Base-by-base conservation (phyloP, 2,797 vertebrate species). In the Danio aesculapii region DNA sequence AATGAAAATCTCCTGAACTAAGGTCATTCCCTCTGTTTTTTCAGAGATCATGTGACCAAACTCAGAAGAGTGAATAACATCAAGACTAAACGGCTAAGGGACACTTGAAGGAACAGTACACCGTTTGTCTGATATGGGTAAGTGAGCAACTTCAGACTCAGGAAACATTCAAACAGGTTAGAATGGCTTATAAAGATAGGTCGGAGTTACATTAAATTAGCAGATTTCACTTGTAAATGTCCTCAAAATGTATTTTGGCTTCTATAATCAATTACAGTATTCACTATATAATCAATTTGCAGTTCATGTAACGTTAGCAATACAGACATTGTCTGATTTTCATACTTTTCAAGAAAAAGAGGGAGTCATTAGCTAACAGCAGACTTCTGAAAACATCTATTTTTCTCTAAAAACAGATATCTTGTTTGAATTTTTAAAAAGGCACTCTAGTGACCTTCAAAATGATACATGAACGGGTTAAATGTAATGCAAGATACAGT, bases 391-490 rank as follows among this genome's bases (percentile, higher is more conserved):
- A 41, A 50, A 71, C 50, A 49, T 58, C 66, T 61, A 17, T 67
- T 62, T 75, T 79, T 39, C 41, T 76, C 21, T 59, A 43, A 79
- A 63, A 75, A 66, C 44, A 59, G 64, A 72, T 64, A 70, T 68
- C 43, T 44, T 68, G 72, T 74, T 81, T 81, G 61, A 85, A 79
- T 87, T 79, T 74, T 67, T 77, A 75, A 79, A 91, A 92, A 94
- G 92, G 93, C 92, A 92, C 92, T 86, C 73, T 84, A 86, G 81
- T 88, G 81, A 91, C 91, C 86, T 90, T 90, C 68, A 84, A 70
- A 59, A 74, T 13, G 6, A 85, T 66, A 68, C 11, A 8, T 62
- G 59, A 79, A 72, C 21, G 52, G 73, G 44, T 21, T 76, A 46
- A 79, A 19, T n/a, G 8, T 19, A 77, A 49, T 14, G 57, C 76